phyloP scores from a whole-genome alignment of 2,888 invertebrate genomes.

The Nephrocerus scutellatus region DNA sequence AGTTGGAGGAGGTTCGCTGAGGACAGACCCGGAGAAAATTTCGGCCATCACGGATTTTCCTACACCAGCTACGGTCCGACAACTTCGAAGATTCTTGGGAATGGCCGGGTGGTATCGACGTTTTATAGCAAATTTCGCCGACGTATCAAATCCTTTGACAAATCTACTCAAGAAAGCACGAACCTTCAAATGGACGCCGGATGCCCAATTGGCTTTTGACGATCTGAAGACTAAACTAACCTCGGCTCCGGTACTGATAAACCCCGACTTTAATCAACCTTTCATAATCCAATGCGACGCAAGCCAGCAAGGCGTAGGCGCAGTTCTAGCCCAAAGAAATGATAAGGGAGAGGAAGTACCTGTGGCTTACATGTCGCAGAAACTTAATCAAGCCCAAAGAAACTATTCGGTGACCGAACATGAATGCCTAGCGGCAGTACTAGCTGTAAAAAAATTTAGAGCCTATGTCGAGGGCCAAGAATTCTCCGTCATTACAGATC shows the following conservation, averaged over 20 bases:
- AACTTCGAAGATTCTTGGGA: constrained; percentile 21
- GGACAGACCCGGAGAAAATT: constrained; percentile 9
- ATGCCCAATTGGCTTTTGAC: not conserved
- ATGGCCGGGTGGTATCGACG: constrained; percentile 22
- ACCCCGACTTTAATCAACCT: constrained; percentile 8
- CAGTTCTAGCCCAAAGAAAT: constrained; percentile 9
- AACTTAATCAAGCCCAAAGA: constrained; percentile 8
- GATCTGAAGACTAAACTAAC: no score
- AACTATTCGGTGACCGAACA: constrained; percentile 10
- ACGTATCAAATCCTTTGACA: constrained; percentile 10
- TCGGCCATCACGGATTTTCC: constrained; percentile 6
- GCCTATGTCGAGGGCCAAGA: constrained; percentile 6
- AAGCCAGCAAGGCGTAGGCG: constrained; percentile 6
- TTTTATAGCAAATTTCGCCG: constrained; percentile 18
- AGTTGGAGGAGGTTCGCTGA: constrained; percentile 9
- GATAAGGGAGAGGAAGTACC: constrained; percentile 9
- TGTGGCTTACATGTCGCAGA: constrained; percentile 10
- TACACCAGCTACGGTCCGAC: constrained; percentile 10
- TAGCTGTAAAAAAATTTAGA: constrained; percentile 3
- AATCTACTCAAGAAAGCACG: constrained; percentile 5
- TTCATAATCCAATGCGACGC: constrained; percentile 8
- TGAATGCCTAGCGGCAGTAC: constrained; percentile 7
- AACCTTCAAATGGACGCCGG: constrained; percentile 3
- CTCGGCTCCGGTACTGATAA: constrained; percentile 3
- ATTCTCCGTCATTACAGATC: constrained; percentile 5